Conservation (phyloP, 2,797 vertebrate species). For the Clamator glandarius region DNA sequence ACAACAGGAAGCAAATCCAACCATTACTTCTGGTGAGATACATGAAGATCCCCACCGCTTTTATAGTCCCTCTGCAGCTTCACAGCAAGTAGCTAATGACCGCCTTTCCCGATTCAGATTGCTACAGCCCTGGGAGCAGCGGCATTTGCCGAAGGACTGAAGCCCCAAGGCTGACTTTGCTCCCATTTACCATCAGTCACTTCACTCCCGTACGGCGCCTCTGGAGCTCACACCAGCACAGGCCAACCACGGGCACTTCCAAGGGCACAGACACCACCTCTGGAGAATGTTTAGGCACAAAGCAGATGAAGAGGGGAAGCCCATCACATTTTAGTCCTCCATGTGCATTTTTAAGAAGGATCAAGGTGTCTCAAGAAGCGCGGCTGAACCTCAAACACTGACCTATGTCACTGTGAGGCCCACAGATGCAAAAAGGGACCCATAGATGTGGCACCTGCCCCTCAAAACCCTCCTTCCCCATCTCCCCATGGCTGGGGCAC, state of each 20-base stretch:
- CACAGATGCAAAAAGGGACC: accelerated
- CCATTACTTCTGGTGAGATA: not conserved
- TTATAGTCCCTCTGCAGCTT: not conserved
- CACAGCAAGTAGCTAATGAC: not conserved
- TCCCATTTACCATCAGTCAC: not conserved
- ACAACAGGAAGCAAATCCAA: not conserved
- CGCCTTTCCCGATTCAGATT: accelerated
- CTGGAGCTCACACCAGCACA: accelerated
- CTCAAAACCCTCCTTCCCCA: not conserved
- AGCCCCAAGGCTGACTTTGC: not conserved
- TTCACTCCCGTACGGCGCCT: accelerated
- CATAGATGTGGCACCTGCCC: accelerated
- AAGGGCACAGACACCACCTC: not conserved
- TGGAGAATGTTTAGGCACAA: accelerated
- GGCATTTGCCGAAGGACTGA: accelerated
- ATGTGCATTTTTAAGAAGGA: accelerated
- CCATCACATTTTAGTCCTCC: not conserved
- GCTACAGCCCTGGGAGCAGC: not conserved
- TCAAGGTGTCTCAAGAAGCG: not conserved
- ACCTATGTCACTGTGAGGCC: accelerated
- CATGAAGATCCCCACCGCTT: not conserved
- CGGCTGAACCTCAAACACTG: accelerated
- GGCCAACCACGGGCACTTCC: accelerated
- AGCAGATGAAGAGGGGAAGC: not conserved
- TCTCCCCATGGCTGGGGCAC: accelerated